These are phyloP conservation scores for Magallana angulata DNA, from an alignment of 1,140 invertebrate species.

Conservation along the genomic window DNA sequence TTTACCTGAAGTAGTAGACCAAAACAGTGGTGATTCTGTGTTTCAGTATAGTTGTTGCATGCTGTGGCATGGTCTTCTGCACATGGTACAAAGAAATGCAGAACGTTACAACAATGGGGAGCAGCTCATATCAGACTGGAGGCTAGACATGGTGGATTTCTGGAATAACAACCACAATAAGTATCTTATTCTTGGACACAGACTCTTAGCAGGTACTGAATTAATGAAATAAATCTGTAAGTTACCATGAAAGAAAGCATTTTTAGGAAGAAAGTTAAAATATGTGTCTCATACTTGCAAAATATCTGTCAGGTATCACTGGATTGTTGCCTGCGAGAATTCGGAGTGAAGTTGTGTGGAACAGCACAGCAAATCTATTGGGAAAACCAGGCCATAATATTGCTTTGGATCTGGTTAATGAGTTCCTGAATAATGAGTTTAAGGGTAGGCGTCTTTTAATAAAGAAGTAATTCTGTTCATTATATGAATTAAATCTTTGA, in stretches of 20 bases:
- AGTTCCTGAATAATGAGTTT: slow-evolving; percentile 59
- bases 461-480: neutral
- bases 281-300: slow-evolving; percentile 1
- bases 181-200: slow-evolving; percentile 47
- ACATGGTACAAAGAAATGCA: slow-evolving; percentile 39
- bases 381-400: slow-evolving; percentile 49
- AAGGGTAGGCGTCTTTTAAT: slow-evolving; percentile 35
- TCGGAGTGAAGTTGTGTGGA: slow-evolving; percentile 47
- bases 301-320: slow-evolving; percentile 40
- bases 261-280: neutral
- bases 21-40: too few species aligned
- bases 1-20: too few species aligned
- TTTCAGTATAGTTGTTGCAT: too few species aligned
- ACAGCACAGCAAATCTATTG: slow-evolving; percentile 56
- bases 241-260: neutral
- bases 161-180: slow-evolving; percentile 50
- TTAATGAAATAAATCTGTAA: neutral
- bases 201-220: slow-evolving; percentile 43
- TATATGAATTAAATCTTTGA: neutral
- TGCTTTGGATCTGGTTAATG: slow-evolving; percentile 55
- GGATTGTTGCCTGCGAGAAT: slow-evolving; percentile 49
- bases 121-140: slow-evolving; percentile 27
- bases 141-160: slow-evolving; percentile 37
- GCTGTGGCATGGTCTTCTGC: slow-evolving; percentile 28
- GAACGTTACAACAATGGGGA: slow-evolving; percentile 41